Evolutionary conservation across 92 coral and sea anemone species (phyloP), one percentile per base, ranked within the genome.

Genomic region (Zoanthus sociatus): DNA sequence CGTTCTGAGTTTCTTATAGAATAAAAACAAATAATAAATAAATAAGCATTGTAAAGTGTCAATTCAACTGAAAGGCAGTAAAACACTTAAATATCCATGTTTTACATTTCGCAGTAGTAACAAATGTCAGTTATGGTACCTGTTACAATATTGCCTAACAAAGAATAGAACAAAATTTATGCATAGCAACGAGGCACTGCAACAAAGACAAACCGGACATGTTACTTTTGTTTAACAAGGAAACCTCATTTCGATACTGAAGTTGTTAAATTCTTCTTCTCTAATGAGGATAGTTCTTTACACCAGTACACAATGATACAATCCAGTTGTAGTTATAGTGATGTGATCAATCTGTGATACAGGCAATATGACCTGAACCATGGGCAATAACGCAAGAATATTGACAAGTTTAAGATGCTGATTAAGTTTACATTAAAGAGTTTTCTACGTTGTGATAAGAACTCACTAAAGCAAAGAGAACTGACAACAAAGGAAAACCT

Each of bases 291-390:
- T 31, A 37, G 72, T 20, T 26, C 20, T 67, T 20, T 5, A 58
- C 1, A 58, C 4, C 13, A 11, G 3, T 4, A 6, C 3, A 18
- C 58, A 13, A 53, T 4, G 64, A 3, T 14, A 0, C 64, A 58
- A 13, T 37, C 42, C n/a, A 58, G 14, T 58, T 58, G 6, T 54
- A 15, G 58, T 21, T 30, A 13, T 53, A 14, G 26, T 76, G 82
- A 76, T 76, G 82, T 76, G 82, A 76, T 76, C 32, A 37, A 56
- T 1, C 3, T 12, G 37, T 76, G 82, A 76, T 66, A 76, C 12
- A 18, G 46, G 9, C n/a, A 10, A 20, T 4, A 30, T 76, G 21
- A 76, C 46, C 9, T 51, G 9, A 76, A 37, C 17, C 37, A 47
- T 4, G 60, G 9, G 44, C 77, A 20, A 8, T 47, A 76, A 50